Evolutionary conservation across 2,888 invertebrate species (phyloP).

Genomic region (Pogonocherus hispidulus): DNA sequence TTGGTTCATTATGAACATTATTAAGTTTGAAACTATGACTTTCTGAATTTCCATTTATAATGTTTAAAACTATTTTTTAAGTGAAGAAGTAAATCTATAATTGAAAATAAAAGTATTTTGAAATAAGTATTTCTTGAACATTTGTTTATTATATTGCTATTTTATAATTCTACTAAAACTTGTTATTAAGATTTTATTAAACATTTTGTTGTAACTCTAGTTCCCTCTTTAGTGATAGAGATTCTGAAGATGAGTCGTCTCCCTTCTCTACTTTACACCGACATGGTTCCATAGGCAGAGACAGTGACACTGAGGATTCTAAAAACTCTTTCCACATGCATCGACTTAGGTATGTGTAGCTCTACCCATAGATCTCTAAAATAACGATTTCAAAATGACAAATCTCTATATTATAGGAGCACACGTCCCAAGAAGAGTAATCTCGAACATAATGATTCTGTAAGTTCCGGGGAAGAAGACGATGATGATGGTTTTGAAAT

Average conservation of each 20-base stretch:
- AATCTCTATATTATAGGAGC: conserved; percentile 69
- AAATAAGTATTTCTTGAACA: no score
- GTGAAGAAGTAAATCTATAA: no score
- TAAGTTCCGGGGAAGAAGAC: conserved; percentile 90
- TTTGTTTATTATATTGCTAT: no score
- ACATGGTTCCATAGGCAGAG: conserved; percentile 72
- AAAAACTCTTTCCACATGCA: conserved; percentile 74
- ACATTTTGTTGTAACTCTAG: conserved; percentile 66
- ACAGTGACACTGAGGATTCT: conserved; percentile 74
- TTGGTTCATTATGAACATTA: no score
- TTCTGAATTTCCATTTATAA: no score
- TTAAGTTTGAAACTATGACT: no score
- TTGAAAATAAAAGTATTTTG: no score
- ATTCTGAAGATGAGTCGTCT: conserved; percentile 78
- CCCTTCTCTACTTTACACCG: conserved; percentile 74
- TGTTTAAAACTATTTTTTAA: no score
- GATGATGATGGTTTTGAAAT: conserved; percentile 93
- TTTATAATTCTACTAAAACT: no score
- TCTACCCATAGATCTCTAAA: no score
- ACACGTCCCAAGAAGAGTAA: conserved; percentile 78
- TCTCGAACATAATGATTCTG: conserved; percentile 83
- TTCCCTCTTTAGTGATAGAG: conserved; percentile 77
- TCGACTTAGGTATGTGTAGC: conserved; percentile 72
- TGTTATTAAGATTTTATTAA: no score
- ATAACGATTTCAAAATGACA: not conserved